phyloP scores from a whole-genome alignment of 1,140 invertebrate genomes.

The Pseudomyrmex cubaensis region DNA sequence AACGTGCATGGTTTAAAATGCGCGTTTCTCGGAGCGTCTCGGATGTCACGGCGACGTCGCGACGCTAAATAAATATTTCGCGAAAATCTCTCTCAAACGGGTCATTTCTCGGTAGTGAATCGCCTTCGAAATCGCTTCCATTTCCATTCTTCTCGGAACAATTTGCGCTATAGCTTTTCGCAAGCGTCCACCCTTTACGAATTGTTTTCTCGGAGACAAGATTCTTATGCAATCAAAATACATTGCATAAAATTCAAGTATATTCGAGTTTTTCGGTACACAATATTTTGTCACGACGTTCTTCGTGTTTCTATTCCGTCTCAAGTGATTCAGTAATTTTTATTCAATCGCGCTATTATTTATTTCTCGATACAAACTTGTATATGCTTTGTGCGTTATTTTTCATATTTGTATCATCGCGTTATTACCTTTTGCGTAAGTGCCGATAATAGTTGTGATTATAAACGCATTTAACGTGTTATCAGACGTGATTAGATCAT shows the following conservation, averaged over 20 bases:
- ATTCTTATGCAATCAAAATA: slow-evolving; percentile 32
- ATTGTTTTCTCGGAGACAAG: neutral
- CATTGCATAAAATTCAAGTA: neutral
- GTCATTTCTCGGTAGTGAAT: slow-evolving; percentile 66
- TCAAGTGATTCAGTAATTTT: too few relatives aligned
- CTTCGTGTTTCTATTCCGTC: too few relatives aligned
- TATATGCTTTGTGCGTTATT: neutral
- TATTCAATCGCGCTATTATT: too few relatives aligned
- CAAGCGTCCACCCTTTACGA: neutral
- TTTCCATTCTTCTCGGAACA: slow-evolving; percentile 61
- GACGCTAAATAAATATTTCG: slow-evolving; percentile 47
- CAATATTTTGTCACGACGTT: too few relatives aligned
- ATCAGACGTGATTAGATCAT: slow-evolving; percentile 32
- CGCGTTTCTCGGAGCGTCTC: slow-evolving; percentile 15
- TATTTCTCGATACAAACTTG: neutral
- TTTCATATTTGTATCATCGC: neutral
- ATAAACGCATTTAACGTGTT: slow-evolving; percentile 8
- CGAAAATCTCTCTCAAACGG: slow-evolving; percentile 41
- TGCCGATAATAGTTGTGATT: slow-evolving; percentile 12
- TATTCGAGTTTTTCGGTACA: too few relatives aligned
- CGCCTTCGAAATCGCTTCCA: slow-evolving; percentile 36
- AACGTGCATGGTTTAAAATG: slow-evolving; percentile 15
- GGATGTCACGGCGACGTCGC: slow-evolving; percentile 37
- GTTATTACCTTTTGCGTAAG: neutral
- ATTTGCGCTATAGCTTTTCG: neutral